Conservation (phyloP, 2,797 vertebrate species). For the Kryptolebias ocellatus region DNA sequence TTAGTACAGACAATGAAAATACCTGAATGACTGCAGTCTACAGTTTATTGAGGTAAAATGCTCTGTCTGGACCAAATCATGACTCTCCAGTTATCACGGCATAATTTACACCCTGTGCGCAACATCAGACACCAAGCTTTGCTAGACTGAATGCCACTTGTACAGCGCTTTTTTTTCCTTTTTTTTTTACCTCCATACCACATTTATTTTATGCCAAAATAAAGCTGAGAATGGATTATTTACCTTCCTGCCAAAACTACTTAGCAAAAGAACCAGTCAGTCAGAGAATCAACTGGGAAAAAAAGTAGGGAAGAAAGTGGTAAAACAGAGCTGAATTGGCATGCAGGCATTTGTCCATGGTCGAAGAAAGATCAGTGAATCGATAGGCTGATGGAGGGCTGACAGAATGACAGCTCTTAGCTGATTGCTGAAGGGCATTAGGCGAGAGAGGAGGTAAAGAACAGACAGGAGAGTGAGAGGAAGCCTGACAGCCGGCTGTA, state of each 20-base stretch:
- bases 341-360: constrained; percentile 71
- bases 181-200: constrained; percentile 12
- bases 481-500: constrained; percentile 56
- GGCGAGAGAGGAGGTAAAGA: constrained; percentile 20
- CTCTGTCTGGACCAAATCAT: background rate
- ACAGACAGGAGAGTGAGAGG: constrained; percentile 13
- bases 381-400: constrained; percentile 78
- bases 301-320: constrained; percentile 10
- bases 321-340: constrained; percentile 65
- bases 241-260: constrained; percentile 63
- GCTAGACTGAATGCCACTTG: constrained; percentile 45
- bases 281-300: constrained; percentile 7
- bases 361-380: constrained; percentile 77
- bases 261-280: constrained; percentile 48
- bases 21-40: no score
- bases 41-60: no score
- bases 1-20: no score
- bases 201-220: constrained; percentile 59
- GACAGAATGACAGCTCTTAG: constrained; percentile 78
- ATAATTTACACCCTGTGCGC: constrained; percentile 1
- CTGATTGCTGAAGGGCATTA: constrained; percentile 76
- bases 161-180: constrained; percentile 18
- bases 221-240: constrained; percentile 73
- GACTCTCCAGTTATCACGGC: background rate
- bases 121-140: constrained; percentile 19